Conservation (phyloP, 2,113 vertebrate species). For the Empidonax alnorum region DNA sequence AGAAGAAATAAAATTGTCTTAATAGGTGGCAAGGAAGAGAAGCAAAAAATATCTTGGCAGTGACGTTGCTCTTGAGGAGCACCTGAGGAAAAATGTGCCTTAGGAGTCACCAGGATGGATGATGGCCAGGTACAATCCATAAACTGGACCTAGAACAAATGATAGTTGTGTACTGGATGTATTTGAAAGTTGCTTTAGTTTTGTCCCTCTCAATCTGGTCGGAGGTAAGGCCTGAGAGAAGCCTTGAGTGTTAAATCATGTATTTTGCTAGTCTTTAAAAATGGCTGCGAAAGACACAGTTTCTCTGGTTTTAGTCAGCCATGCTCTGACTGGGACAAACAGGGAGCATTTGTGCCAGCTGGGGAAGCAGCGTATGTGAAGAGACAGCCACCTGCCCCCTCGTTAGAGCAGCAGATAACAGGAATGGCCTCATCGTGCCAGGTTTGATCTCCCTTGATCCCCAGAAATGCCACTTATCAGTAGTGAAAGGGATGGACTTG, state of each 20-base stretch:
- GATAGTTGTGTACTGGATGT: neutral
- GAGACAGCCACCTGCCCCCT: neutral
- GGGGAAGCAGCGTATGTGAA: neutral
- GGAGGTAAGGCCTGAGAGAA: neutral
- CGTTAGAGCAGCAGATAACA: neutral
- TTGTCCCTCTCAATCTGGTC: neutral
- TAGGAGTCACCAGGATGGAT: neutral
- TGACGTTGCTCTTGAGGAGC: neutral
- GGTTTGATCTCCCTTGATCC: neutral
- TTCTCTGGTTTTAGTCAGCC: neutral
- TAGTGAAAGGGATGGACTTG: fast-evolving
- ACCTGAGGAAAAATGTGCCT: neutral
- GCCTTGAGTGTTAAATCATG: neutral
- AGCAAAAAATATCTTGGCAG: neutral
- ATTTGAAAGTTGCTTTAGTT: neutral
- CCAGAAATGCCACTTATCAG: fast-evolving
- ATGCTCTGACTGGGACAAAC: neutral
- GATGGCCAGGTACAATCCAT: neutral
- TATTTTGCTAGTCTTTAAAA: neutral
- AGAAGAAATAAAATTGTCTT: neutral
- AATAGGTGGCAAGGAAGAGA: neutral
- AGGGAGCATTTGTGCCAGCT: neutral
- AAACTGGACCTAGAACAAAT: neutral
- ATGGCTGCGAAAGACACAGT: neutral
- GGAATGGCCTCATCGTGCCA: neutral